Evolutionary conservation across 2,888 invertebrate genomes (phyloP), one percentile per base, ranked within the genome.

Genomic region (Pyrochroa serraticornis): DNA sequence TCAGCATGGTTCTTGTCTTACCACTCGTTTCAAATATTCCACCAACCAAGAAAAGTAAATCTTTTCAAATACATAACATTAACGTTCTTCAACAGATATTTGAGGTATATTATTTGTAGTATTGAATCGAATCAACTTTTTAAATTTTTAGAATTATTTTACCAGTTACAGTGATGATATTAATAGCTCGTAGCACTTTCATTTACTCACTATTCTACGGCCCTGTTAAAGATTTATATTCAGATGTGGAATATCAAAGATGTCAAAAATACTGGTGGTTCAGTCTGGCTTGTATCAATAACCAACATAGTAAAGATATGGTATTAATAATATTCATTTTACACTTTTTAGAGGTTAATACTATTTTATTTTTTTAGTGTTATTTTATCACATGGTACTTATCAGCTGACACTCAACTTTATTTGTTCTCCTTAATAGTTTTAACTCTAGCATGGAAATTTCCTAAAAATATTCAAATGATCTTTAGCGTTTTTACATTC

Each of bases 1-100:
- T 69, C 71, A 0, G 56, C 62, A 2, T 71, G 67, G 57, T 56
- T 71, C 14, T 48, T 71, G 35, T 67, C 71, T 2, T 68, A 67
- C 38, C 63, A 71, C 35, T 54, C 65, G 31, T 66, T 69, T 12
- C 64, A 66, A 58, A 39, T 68, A 6, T 61, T 66, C 34, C 57
- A 65, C 6, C 46, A 48, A 31, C 53, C 14, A 13, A 30, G 36
- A 37, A 38, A 36, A 10, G 10, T 31, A 7, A 14, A 51, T 30
- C 22, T 12, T 42, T 14, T 52, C 8, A 57, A 42, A 42, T 52
- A 47, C 22, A 2, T 35, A 1, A 42, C n/a, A n/a, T 3, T 52
- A 7, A 52, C 57, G 1, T 51, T 47, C 13, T 3, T 50, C 7
- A 52, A 58, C 30, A 22, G 57, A 46, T 58, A 52, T 52, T 7